Percentiles rank a stretch among this genome's conserved stretches.
Conservation (phyloP, 2,113 vertebrate genomes). For the Diglossa brunneiventris region DNA sequence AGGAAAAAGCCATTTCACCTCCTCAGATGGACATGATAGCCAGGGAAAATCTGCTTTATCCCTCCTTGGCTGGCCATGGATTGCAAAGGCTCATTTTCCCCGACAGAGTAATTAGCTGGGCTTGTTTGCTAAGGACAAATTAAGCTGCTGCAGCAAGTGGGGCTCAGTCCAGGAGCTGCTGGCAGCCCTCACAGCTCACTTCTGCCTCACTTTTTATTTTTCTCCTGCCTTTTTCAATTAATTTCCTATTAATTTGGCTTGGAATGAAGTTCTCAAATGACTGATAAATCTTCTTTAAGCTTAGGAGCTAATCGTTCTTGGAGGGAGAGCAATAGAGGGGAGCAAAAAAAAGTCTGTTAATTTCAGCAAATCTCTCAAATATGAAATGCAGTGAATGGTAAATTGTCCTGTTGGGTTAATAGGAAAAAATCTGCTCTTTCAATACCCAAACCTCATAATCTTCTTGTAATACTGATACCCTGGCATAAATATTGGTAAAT, state of each 20-base stretch:
- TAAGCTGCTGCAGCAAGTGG: not conserved
- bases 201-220: not conserved
- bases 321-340: not conserved
- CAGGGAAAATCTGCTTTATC: not conserved
- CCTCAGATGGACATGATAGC: not conserved
- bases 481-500: not conserved
- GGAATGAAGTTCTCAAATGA: not conserved
- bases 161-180: not conserved
- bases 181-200: not conserved
- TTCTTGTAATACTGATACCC: not conserved
- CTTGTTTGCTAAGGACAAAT: not conserved
- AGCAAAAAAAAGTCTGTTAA: not conserved
- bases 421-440: not conserved
- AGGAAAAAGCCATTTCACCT: not conserved
- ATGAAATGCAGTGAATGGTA: not conserved
- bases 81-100: not conserved
- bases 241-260: constrained; percentile 25
- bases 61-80: not conserved
- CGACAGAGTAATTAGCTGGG: not conserved
- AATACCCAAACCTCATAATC: not conserved
- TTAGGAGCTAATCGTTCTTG: not conserved
- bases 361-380: not conserved
- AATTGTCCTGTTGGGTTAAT: not conserved
- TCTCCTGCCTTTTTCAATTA: constrained; percentile 27
- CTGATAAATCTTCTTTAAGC: constrained; percentile 14